A percentile compares a stretch with the other conserved stretches of the same genome.
Evolutionary conservation across 2,797 vertebrate genomes (phyloP).

Genomic region (Myotis vivesi): DNA sequence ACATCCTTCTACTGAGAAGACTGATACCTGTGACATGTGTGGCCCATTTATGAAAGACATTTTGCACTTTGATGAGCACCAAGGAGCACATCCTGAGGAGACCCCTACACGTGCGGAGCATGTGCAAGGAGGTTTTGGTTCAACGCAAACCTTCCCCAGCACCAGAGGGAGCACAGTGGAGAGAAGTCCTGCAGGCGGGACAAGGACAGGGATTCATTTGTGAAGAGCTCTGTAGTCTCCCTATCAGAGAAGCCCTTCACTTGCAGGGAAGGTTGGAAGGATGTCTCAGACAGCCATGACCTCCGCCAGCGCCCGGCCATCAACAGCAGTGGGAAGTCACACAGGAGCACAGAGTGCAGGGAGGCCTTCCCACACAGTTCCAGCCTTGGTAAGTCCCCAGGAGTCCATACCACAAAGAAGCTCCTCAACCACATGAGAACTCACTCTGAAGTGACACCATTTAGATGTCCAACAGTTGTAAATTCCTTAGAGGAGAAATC

Average conservation of each 20-base stretch:
- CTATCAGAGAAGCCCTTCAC: background rate
- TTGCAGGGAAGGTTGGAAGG: background rate
- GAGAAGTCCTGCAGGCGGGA: background rate
- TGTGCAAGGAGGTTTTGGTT: conserved; percentile 3
- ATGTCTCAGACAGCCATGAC: background rate
- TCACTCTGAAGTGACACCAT: background rate
- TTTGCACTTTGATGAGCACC: background rate
- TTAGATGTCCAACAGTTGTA: background rate
- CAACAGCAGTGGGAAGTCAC: background rate
- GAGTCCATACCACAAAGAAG: conserved; percentile 12
- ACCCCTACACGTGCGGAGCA: background rate
- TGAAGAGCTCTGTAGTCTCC: background rate
- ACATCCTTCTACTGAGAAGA: background rate
- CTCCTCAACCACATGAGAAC: background rate
- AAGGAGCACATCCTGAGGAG: background rate
- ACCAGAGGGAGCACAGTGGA: background rate
- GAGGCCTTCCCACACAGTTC: background rate
- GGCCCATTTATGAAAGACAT: background rate
- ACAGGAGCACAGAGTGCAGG: background rate
- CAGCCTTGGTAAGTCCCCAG: background rate
- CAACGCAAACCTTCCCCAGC: background rate
- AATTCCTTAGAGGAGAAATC: conserved; percentile 29
- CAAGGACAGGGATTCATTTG: background rate
- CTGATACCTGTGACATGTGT: background rate
- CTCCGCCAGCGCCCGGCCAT: background rate